Evolutionary conservation across 2,888 invertebrate genomes (phyloP).

Genomic region (Ochropleura leucogaster): DNA sequence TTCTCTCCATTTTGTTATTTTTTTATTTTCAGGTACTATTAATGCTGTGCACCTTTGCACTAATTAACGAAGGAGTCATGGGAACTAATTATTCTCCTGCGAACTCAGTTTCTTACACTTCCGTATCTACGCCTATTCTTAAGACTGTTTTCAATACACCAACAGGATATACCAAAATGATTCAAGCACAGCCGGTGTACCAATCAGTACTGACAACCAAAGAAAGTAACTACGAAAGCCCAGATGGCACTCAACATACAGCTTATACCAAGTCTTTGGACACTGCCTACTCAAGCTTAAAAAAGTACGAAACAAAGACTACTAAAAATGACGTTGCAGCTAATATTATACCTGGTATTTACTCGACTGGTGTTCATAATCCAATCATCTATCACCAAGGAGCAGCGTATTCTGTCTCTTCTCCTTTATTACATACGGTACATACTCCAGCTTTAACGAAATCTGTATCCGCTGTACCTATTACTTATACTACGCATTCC

Average conservation of each 20-base stretch:
- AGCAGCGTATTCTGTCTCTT: constrained; percentile 51
- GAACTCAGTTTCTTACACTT: constrained; percentile 64
- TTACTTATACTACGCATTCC: constrained; percentile 57
- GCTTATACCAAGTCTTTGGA: constrained; percentile 63
- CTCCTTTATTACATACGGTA: constrained; percentile 55
- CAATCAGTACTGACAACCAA: constrained; percentile 65
- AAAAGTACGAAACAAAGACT: constrained; percentile 63
- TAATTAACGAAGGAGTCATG: constrained; percentile 66
- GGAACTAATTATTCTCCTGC: constrained; percentile 64
- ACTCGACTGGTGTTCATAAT: constrained; percentile 55
- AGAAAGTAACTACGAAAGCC: constrained; percentile 60
- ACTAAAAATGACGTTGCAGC: constrained; percentile 41
- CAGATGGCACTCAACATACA: constrained; percentile 61
- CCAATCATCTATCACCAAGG: constrained; percentile 59
- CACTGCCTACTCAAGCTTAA: constrained; percentile 59
- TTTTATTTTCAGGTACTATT: constrained; percentile 70
- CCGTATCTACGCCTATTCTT: neutral
- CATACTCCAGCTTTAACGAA: constrained; percentile 57
- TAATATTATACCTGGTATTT: constrained; percentile 59
- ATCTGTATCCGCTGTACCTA: constrained; percentile 48
- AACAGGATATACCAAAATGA: constrained; percentile 45
- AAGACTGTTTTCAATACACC: constrained; percentile 30
- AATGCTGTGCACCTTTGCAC: constrained; percentile 64
- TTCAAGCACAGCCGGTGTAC: constrained; percentile 64
- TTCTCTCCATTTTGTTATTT: neutral